Percentiles rank a stretch among this genome's conserved stretches.
Evolutionary conservation across 2,888 invertebrate species (phyloP).

Genomic region (Cactoblastis cactorum): DNA sequence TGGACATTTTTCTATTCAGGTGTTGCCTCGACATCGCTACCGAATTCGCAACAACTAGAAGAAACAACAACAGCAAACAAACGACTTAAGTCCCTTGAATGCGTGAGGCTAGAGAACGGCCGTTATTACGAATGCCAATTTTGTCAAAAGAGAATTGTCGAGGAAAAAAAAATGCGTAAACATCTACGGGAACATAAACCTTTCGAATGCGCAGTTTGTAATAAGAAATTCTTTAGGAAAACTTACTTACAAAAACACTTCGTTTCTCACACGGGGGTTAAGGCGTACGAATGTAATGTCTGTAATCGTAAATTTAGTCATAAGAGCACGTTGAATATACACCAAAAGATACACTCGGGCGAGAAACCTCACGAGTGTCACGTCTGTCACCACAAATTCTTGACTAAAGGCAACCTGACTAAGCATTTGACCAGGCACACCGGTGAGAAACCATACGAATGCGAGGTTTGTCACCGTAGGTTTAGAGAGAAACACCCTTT

Average conservation of each 20-base stretch:
- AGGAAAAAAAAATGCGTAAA: not conserved
- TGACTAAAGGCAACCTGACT: not conserved
- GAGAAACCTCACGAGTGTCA: constrained; percentile 1
- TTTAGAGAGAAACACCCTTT: constrained; percentile 2
- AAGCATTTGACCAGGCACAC: constrained; percentile 1
- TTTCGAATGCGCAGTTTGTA: constrained; percentile 1
- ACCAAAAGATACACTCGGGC: not conserved
- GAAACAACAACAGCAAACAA: constrained; percentile 7
- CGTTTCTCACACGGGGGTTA: not conserved
- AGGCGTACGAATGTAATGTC: not conserved
- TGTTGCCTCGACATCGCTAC: not conserved
- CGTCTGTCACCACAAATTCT: constrained; percentile 1
- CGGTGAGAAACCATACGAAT: constrained; percentile 7
- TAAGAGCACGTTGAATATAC: not conserved
- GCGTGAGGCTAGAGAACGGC: not conserved
- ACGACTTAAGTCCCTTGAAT: constrained; percentile 3
- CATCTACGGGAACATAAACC: not conserved
- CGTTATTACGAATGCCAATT: constrained; percentile 1
- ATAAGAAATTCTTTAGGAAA: not conserved
- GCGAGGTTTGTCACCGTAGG: not conserved
- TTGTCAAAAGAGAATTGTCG: not conserved
- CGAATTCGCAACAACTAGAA: not conserved
- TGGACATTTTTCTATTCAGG: constrained; percentile 7
- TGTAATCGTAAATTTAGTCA: not conserved
- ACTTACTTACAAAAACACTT: not conserved